phyloP scores from a whole-genome alignment of 2,797 vertebrate genomes.

The Triplophysa yarkandensis region DNA sequence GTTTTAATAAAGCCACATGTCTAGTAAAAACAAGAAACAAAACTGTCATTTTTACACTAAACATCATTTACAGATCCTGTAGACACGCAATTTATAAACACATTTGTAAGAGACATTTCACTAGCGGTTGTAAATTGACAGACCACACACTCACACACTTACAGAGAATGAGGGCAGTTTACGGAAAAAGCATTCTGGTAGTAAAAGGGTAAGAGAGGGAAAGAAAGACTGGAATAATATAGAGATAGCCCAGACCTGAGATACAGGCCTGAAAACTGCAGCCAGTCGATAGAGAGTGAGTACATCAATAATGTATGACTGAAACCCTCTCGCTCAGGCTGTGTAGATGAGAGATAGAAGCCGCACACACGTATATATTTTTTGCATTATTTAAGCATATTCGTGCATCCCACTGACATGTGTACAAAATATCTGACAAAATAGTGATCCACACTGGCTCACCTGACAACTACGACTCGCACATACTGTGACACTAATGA shows the following conservation, averaged over 20 bases:
- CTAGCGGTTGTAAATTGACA: slow-evolving; percentile 5
- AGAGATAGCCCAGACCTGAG: slow-evolving; percentile 40
- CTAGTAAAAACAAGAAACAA: not conserved
- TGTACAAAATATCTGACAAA: slow-evolving; percentile 44
- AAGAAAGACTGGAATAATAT: slow-evolving; percentile 27
- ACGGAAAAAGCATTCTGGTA: slow-evolving; percentile 10
- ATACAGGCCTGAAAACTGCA: slow-evolving; percentile 67
- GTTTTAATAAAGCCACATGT: not conserved
- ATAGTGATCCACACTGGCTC: slow-evolving; percentile 33
- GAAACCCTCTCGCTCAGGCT: slow-evolving; percentile 42
- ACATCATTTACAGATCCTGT: not conserved
- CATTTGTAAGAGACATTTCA: not conserved
- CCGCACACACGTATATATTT: slow-evolving; percentile 17
- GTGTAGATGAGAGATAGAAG: not conserved
- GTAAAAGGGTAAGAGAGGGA: slow-evolving; percentile 32
- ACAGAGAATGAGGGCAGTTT: slow-evolving; percentile 12
- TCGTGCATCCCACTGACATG: slow-evolving; percentile 11
- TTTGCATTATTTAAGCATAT: slow-evolving; percentile 21
- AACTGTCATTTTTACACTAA: not conserved
- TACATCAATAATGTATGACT: slow-evolving; percentile 67
- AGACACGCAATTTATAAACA: not conserved
- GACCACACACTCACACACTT: slow-evolving; percentile 8
- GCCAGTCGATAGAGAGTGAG: slow-evolving; percentile 72
- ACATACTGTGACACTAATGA: slow-evolving; percentile 44
- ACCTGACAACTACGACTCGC: slow-evolving; percentile 28